phyloP scores from a whole-genome alignment of 2,797 vertebrate species.

The Pipistrellus pygmaeus region DNA sequence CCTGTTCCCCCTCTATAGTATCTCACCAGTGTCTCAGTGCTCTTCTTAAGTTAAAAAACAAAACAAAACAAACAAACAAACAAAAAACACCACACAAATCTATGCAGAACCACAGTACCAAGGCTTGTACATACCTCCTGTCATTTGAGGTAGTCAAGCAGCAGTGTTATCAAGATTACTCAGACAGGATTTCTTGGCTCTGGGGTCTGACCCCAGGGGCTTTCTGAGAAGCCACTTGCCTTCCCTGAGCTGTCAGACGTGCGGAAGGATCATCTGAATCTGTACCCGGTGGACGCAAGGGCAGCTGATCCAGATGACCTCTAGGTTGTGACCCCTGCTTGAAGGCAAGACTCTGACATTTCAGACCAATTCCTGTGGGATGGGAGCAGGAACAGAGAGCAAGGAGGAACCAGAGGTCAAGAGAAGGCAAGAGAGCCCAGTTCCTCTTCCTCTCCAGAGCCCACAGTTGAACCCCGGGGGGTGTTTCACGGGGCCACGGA shows the following conservation, averaged over 20 bases:
- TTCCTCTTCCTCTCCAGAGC: slow-evolving; percentile 37
- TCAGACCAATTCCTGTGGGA: background rate
- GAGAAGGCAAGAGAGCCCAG: background rate
- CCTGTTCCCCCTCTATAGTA: background rate
- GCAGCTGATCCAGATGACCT: background rate
- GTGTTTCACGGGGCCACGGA: background rate
- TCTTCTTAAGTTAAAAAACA: background rate
- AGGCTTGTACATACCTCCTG: background rate
- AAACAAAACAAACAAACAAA: background rate
- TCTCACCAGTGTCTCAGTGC: background rate
- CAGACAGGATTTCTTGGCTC: background rate
- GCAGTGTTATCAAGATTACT: background rate
- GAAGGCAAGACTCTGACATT: background rate
- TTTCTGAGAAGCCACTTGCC: background rate
- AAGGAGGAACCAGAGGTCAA: background rate
- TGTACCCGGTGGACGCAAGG: background rate
- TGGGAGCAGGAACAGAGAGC: background rate
- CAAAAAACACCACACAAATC: background rate
- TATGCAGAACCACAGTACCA: background rate
- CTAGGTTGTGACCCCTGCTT: background rate
- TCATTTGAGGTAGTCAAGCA: slow-evolving; percentile 13
- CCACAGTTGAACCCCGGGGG: background rate
- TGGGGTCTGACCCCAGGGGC: background rate
- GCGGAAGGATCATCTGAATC: background rate
- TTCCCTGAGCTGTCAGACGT: background rate